Percentiles rank a stretch among this genome's conserved stretches.
Evolutionary conservation across 2,888 invertebrate genomes (phyloP).

Genomic region (Drosophila tripunctata): DNA sequence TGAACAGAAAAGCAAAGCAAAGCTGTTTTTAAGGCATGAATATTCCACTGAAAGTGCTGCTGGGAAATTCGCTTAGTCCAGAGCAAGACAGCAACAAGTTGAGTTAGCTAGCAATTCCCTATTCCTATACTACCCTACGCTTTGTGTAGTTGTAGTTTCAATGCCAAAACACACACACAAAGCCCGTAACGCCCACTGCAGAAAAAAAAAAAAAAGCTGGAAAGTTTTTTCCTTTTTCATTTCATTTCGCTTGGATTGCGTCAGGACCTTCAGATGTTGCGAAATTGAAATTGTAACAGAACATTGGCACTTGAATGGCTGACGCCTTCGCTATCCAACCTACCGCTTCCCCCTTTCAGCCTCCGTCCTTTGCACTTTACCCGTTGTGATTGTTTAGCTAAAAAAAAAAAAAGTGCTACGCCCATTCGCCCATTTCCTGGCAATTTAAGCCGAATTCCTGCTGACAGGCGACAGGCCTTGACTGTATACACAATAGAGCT

Average conservation of each 20-base stretch:
- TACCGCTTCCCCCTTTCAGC: not conserved
- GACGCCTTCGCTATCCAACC: not conserved
- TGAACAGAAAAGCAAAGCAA: not conserved
- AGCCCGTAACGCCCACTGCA: conserved; percentile 11
- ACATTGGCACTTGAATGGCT: conserved; percentile 39
- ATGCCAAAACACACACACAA: conserved; percentile 16
- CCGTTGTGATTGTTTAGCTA: not conserved
- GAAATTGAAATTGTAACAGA: conserved; percentile 57
- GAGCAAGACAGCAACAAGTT: conserved; percentile 51
- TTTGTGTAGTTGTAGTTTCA: conserved; percentile 18
- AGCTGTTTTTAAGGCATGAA: not conserved
- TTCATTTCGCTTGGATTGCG: conserved; percentile 54
- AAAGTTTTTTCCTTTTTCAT: conserved; percentile 9
- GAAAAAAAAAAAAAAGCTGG: conserved; percentile 5
- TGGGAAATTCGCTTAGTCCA: not conserved
- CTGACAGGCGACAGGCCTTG: conserved; percentile 43
- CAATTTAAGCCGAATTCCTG: conserved; percentile 64
- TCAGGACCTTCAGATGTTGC: conserved; percentile 51
- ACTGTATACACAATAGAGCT: conserved; percentile 29
- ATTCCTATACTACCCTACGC: not conserved
- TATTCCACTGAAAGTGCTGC: too few relatives aligned
- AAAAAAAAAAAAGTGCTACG: too few relatives aligned
- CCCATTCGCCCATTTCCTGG: conserved; percentile 49
- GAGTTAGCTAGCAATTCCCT: conserved; percentile 6
- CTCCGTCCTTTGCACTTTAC: not conserved